Evolutionary conservation across 2,113 vertebrate species (phyloP), one percentile per base, ranked within the genome.

Genomic region (Lasiurus cinereus): DNA sequence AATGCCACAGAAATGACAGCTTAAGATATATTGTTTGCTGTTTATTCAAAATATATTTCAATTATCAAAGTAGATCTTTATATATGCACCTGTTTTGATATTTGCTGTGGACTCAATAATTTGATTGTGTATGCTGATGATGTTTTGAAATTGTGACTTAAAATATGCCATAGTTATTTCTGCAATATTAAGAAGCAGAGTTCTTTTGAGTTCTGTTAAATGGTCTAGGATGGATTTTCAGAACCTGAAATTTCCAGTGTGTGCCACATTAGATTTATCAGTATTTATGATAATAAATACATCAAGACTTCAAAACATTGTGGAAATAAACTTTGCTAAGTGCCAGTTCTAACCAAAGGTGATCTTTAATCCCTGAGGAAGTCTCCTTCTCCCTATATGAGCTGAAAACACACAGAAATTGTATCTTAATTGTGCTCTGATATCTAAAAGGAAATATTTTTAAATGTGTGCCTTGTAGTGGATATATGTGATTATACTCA

Each of bases 21-120:
- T 97, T 94, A 94, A 95, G 72, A 86, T 88, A 92, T 19, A 95
- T 83, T 97, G 92, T 96, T 94, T 95, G 74, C 54, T 97, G 50
- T 64, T 95, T 95, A 88, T 93, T 95, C 31, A 91, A 94, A 96
- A 91, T 54, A 88, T 29, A 86, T 90, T 96, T 93, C 54, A 96
- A n/a, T 94, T 80, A 93, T 94, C 72, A 96, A 90, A 95, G 78
- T 59, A 48, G 48, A 83, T 59, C 36, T 97, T 72, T 79, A 88
- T 92, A 29, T n/a, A 39, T 92, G 67, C 12, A 96, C 67, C 87
- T 92, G 69, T 84, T 93, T 97, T 52, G n/a, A 27, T 83, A 69
- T 92, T 78, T 94, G 39, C 54, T 83, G 24, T 82, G 54, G 19
- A 82, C 52, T 88, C 39, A n/a, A 72, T 91, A 88, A 84, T 56